Base-by-base conservation (phyloP, 1,140 invertebrate genomes). In the Euwallacea fornicatus region DNA sequence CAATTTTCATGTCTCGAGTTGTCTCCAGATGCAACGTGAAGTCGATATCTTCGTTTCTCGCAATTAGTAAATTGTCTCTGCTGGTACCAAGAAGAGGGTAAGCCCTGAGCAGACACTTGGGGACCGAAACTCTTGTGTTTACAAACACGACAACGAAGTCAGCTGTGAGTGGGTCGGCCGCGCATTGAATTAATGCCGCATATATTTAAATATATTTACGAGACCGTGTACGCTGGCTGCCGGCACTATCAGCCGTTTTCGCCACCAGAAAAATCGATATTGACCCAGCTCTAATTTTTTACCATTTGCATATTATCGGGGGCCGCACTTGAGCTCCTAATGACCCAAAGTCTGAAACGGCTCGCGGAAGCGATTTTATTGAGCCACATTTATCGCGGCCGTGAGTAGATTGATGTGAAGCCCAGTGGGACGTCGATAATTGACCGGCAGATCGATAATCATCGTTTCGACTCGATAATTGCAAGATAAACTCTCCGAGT, bases 121-220 rank as follows among this genome's bases (percentile, higher is more conserved):
- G 50, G 62, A 62, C 7, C 15, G 46, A 65, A 65, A 13, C 62
- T 65, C 65, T 59, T 44, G 42, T 67, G 65, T 67, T 67, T 67
- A 67, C 65, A 44, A 67, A 67, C 65, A 67, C 50, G 21, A 33
- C 42, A 15, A 59, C 65, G 33, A 58, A 67, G 55, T 67, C 65
- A 67, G 65, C 56, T 67, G 65, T 67, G 55, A 67, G 55, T 59
- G 62, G 62, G 55, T 59, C 65, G 54, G 15, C 63, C 63, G 63
- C 63, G 65, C 65, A 7, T 47, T 58, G 55, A 67, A 67, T 67
- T 67, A 67, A 67, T 59, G 65, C 54, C 54, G 65, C 65, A 67
- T 67, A 67, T 58, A 67, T 67, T 67, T 67, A 67, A 67, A 67
- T 67, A 67, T 59, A 67, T 67, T 67, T 67, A 58, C 65, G 41